Evolutionary conservation across 2,113 vertebrate species (phyloP), one percentile per base, ranked within the genome.

Genomic region (Polyodon spathula): DNA sequence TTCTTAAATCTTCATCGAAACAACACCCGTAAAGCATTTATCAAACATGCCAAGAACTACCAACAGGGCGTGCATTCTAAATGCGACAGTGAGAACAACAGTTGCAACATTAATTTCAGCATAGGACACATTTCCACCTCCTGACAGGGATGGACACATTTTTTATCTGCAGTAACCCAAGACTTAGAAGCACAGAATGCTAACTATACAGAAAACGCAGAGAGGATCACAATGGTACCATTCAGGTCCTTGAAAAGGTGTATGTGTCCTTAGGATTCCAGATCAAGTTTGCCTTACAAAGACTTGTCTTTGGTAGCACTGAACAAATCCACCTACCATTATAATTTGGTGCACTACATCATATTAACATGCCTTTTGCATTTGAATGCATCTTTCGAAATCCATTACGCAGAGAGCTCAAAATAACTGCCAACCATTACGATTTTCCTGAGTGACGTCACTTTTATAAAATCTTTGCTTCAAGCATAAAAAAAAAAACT

Each of bases 331-430:
- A 27, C 27, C 2, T 27, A 27, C 27, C 27, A 27, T 27, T 27
- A 27, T 2, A 27, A 27, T 27, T 27, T 27, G 27, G 27, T 27
- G 27, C 27, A 27, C 2, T 27, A 27, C 40, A 59, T 59, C 42
- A 63, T 38, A 63, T 40, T 9, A 52, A 53, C 16, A 37, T 6
- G 40, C 17, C 4, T 54, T 52, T 39, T 44, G 53, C 37, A 59
- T 53, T 43, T 43, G 38, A 64, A 46, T 37, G 12, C 8, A 15
- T 39, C 40, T 54, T 52, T 52, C 62, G 58, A 50, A 59, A 40
- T 44, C 63, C 15, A 40, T 60, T 6, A 54, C 44, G 16, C n/a
- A 46, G 51, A 41, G 17, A 5, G 37, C 44, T 9, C 8, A 38
- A 27, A 60, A 54, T 37, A 38, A 37, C 48, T 46, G 4, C 6